A percentile compares a stretch with the other conserved stretches of the same genome.
Evolutionary conservation across 2,888 invertebrate genomes (phyloP).

Genomic region (Acronicta psi): DNA sequence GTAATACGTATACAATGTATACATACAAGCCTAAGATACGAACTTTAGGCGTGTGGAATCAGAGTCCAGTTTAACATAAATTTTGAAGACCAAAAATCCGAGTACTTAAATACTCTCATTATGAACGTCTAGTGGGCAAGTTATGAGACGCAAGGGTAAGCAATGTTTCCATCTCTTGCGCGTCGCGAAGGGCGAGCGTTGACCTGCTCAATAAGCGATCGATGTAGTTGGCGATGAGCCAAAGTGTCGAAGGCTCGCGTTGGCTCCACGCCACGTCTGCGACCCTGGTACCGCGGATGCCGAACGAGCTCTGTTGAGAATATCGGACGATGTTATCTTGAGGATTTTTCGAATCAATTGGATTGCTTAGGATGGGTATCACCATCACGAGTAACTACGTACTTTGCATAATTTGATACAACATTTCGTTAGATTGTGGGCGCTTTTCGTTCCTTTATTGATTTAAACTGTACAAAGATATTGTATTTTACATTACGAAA

Average conservation of each 20-base stretch:
- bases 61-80: no score
- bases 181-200: slow-evolving; percentile 62
- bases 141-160: slow-evolving; percentile 23
- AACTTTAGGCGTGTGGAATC: no score
- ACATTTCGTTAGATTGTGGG: background rate
- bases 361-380: slow-evolving; percentile 5
- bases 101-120: slow-evolving; percentile 18
- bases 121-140: slow-evolving; percentile 17
- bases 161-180: slow-evolving; percentile 55
- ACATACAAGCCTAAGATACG: no score
- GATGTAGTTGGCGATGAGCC: slow-evolving; percentile 68
- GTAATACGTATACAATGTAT: no score
- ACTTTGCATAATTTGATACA: slow-evolving; percentile 8
- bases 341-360: slow-evolving; percentile 31
- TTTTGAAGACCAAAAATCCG: background rate
- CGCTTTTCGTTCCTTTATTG: background rate
- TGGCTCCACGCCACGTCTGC: slow-evolving; percentile 63
- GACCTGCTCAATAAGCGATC: slow-evolving; percentile 70
- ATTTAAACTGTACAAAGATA: background rate
- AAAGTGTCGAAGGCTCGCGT: slow-evolving; percentile 53
- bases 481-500: no score
- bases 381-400: slow-evolving; percentile 3
- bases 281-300: slow-evolving; percentile 48
- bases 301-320: slow-evolving; percentile 32
- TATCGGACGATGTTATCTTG: slow-evolving; percentile 12